These are phyloP conservation scores for Rugalucina vietnamica DNA, from an alignment of 2,888 invertebrate species.

Conservation along the genomic window DNA sequence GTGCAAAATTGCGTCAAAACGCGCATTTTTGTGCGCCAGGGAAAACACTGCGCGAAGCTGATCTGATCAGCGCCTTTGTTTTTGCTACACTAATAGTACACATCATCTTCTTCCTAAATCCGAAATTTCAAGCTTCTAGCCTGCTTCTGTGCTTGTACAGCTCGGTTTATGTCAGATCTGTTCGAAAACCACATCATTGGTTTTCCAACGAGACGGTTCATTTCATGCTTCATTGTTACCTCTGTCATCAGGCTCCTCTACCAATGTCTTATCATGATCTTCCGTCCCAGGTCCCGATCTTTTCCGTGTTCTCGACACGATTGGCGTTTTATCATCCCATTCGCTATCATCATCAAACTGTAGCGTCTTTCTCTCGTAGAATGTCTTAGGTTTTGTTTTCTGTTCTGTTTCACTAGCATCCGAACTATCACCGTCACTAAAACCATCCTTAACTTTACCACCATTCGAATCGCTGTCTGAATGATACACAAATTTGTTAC, in stretches of 20 bases:
- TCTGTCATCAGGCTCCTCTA: not conserved
- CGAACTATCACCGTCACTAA: slow-evolving; percentile 43
- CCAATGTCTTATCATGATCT: slow-evolving; percentile 51
- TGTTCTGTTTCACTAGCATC: slow-evolving; percentile 13
- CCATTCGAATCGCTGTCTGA: slow-evolving; percentile 63
- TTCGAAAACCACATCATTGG: too few species aligned
- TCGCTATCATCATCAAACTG: slow-evolving; percentile 77
- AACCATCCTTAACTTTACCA: slow-evolving; percentile 41
- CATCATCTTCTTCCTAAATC: too few species aligned
- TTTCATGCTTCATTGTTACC: too few species aligned
- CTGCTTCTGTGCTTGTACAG: too few species aligned
- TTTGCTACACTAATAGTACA: too few species aligned
- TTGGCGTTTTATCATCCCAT: slow-evolving; percentile 67
- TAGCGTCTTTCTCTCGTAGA: slow-evolving; percentile 51
- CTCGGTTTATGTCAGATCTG: too few species aligned
- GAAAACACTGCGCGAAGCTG: too few species aligned
- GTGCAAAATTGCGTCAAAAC: too few species aligned
- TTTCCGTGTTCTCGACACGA: slow-evolving; percentile 16
- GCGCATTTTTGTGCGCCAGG: too few species aligned
- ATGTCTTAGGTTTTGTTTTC: slow-evolving; percentile 29
- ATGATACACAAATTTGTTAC: slow-evolving; percentile 52
- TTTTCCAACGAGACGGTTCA: too few species aligned
- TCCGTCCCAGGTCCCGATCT: slow-evolving; percentile 19
- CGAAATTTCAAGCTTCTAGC: too few species aligned
- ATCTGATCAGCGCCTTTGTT: too few species aligned